Base-by-base conservation (phyloP, 2,888 invertebrate genomes). In the Nysson spinosus region DNA sequence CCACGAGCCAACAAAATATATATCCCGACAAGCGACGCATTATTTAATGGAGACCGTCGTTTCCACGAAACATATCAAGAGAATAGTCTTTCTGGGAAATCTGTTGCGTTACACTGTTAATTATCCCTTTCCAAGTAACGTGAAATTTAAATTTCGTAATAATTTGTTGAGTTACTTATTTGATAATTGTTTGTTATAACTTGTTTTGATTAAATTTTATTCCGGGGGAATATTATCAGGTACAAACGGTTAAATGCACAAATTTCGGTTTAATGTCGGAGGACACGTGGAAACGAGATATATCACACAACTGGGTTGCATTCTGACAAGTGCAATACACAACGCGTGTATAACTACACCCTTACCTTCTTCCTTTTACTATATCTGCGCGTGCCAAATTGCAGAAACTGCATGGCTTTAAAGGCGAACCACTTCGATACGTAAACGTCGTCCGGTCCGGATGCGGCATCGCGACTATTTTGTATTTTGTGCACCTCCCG, bases 351-450 rank as follows among this genome's bases (percentile, higher is more conserved):
- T 17, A 17, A 4, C 4, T 22, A 0, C 1, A 16, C 14, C 55
- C 64, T 24, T 64, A 80, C 80, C 79, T 79, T 80, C 58, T 81
- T 81, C 11, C 79, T 69, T 32, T 80, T 77, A 50, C 77, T 79
- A 43, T 80, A 81, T 56, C 78, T 71, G 17, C 82, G 71, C 5
- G 80, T 80, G 50, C 82, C 82, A 37, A 82, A 82, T 51, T 80
- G 80, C 16, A 82, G 62, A 42, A 82, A 82, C 51, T 81, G 79
- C 82, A 82, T 82, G 7, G 82, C 72, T 42, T 82, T 81, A 61
- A 79, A 82, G 28, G 82, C 82, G 58, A 82, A 82, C 82, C 82
- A 82, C 69, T 82, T 82, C 11, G 82, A 82, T 37, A 82, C 79
- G 40, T 82, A 82, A 50, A 82, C 63, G 51, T 82, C 81, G 22